Percentiles rank a stretch among this genome's conserved stretches.
Conservation (phyloP, 2,797 vertebrate species). For the Chelon auratus region DNA sequence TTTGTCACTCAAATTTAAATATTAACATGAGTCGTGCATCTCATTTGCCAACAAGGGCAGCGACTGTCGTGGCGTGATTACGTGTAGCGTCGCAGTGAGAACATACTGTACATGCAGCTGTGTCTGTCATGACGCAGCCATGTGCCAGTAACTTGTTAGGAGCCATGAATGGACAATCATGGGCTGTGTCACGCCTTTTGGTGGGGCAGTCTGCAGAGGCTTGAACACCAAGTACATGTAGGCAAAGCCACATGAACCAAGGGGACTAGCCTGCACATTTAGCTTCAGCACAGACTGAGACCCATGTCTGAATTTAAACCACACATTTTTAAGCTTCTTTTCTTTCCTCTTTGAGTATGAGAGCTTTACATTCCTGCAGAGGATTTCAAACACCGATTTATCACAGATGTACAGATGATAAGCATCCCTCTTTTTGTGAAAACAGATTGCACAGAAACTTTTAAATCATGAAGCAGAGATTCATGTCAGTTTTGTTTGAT, state of each 20-base stretch:
- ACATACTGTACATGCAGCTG: conserved; percentile 57
- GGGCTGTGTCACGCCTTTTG: conserved; percentile 51
- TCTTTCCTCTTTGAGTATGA: conserved; percentile 18
- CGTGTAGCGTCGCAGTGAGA: conserved; percentile 23
- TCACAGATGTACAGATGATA: neutral
- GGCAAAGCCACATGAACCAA: conserved; percentile 27
- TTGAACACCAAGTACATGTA: conserved; percentile 33
- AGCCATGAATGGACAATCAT: conserved; percentile 72
- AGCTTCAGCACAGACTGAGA: conserved; percentile 14
- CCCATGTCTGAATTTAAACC: neutral
- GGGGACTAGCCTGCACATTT: neutral
- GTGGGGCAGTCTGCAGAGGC: conserved; percentile 14
- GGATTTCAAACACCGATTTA: conserved; percentile 2
- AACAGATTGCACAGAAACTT: neutral
- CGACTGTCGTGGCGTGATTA: neutral
- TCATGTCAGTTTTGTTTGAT: neutral
- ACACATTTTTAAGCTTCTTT: conserved; percentile 3
- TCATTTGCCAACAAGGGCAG: conserved; percentile 23
- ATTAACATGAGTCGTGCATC: neutral
- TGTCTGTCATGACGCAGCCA: conserved; percentile 62
- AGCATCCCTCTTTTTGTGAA: neutral
- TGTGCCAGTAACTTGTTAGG: conserved; percentile 39
- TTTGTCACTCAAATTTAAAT: neutral
- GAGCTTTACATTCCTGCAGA: conserved; percentile 10
- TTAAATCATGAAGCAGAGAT: neutral